Evolutionary conservation across 2,888 invertebrate genomes (phyloP), one percentile per base, ranked within the genome.

Genomic region (Hirtodrosophila duncani): DNA sequence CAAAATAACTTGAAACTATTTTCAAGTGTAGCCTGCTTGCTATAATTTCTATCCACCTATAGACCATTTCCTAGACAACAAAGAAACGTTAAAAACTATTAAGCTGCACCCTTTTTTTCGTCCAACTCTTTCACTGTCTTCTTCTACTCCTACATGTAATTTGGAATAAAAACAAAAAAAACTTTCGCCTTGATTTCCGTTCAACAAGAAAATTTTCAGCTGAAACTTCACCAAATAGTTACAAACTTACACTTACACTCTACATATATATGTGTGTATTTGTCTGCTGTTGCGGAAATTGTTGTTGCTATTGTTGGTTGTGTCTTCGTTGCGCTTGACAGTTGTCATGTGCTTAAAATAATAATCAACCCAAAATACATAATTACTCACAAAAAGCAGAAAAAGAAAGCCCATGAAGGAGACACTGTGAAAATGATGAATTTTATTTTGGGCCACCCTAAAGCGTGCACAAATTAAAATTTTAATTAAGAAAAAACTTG

Each of bases 111-210:
- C 51, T 43, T 57, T 55, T 52, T 23, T 30, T 27, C n/a, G 16
- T 51, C 44, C 34, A 23, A 14, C 23, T 58, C 39, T 30, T 21
- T 23, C 45, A n/a, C 13, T 29, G 8, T 27, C 45, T 56, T 49
- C 55, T 49, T 9, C 16, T 9, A 33, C 57, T 55, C 67, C 61
- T 48, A 59, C 57, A 49, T 51, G 52, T 36, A 5, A 49, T 48
- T 56, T 52, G 27, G 9, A 30, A 29, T 49, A 37, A 16, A 27
- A 39, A 36, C 46, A 33, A 63, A 71, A 65, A 33, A 63, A 71
- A 65, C 67, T 71, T 71, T 71, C 71, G 63, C 71, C 52, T 41
- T 26, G 61, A 46, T 58, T 70, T 67, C 71, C 70, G 67, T 45
- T 58, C 14, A 58, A 59, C 46, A 33, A 63, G n/a, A n/a, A n/a